A percentile compares a stretch with the other conserved stretches of the same genome.
Evolutionary conservation across 2,113 vertebrate genomes (phyloP).

Genomic region (Gasterosteus nipponicus): DNA sequence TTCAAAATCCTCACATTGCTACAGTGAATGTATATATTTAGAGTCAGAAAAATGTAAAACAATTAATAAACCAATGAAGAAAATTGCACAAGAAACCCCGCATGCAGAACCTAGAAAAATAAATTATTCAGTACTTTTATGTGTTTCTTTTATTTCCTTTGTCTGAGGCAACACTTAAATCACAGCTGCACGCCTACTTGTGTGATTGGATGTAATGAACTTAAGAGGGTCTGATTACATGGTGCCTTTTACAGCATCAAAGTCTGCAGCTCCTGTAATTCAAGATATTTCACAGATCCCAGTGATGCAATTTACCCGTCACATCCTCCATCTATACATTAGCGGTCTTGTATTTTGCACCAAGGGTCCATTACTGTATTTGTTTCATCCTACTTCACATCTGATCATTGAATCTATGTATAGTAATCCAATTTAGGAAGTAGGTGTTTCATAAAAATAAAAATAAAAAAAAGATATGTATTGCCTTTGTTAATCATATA

Average conservation of each 20-base stretch:
- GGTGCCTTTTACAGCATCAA: slow-evolving; percentile 12
- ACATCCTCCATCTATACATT: neutral
- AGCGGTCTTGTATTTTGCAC: slow-evolving; percentile 32
- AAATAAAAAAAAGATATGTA: neutral
- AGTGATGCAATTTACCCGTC: neutral
- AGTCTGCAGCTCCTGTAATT: slow-evolving; percentile 7
- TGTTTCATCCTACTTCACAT: neutral
- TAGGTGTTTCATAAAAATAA: too few relatives aligned
- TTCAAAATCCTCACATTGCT: neutral
- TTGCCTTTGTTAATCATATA: neutral
- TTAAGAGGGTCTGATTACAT: slow-evolving; percentile 33
- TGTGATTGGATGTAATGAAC: slow-evolving; percentile 23
- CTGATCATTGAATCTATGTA: neutral
- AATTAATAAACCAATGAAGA: neutral
- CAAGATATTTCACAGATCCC: neutral
- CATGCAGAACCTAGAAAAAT: neutral
- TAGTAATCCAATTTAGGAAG: neutral
- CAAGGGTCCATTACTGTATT: slow-evolving; percentile 1
- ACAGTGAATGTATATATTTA: neutral
- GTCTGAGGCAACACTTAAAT: slow-evolving; percentile 3
- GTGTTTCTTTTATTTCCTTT: neutral
- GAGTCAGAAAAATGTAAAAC: neutral
- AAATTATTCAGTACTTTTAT: neutral
- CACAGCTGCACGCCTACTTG: neutral
- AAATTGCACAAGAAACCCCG: neutral